These are phyloP conservation scores for Pica pica DNA, from an alignment of 2,113 vertebrate genomes.

Conservation along the genomic window DNA sequence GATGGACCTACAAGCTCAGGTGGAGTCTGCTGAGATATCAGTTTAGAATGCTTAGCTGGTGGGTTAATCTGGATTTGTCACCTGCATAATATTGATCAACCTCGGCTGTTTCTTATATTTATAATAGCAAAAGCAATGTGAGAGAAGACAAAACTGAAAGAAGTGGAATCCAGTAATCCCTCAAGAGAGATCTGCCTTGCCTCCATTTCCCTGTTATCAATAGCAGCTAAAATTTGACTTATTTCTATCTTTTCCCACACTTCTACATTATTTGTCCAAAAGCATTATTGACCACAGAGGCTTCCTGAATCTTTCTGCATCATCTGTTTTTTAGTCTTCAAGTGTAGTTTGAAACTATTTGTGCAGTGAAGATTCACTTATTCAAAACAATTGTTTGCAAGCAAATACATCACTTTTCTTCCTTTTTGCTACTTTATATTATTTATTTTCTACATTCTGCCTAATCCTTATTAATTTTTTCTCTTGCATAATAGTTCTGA, in stretches of 20 bases:
- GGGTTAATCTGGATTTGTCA: not conserved
- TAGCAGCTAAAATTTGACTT: not conserved
- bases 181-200: not conserved
- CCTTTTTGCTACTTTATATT: not conserved
- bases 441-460: not conserved
- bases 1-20: not conserved
- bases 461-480: not conserved
- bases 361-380: not conserved
- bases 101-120: not conserved
- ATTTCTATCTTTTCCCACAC: constrained; percentile 11
- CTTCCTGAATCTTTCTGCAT: constrained; percentile 23
- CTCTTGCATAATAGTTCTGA: not conserved
- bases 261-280: not conserved
- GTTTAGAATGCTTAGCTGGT: not conserved
- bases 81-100: not conserved
- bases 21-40: not conserved
- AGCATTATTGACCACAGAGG: not conserved
- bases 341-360: not conserved
- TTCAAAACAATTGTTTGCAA: not conserved
- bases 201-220: not conserved
- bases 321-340: not conserved
- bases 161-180: not conserved
- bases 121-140: not conserved
- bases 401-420: not conserved
- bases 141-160: not conserved